Evolutionary conservation across 2,888 invertebrate genomes (phyloP).

Genomic region (Polyommatus iphigenia): DNA sequence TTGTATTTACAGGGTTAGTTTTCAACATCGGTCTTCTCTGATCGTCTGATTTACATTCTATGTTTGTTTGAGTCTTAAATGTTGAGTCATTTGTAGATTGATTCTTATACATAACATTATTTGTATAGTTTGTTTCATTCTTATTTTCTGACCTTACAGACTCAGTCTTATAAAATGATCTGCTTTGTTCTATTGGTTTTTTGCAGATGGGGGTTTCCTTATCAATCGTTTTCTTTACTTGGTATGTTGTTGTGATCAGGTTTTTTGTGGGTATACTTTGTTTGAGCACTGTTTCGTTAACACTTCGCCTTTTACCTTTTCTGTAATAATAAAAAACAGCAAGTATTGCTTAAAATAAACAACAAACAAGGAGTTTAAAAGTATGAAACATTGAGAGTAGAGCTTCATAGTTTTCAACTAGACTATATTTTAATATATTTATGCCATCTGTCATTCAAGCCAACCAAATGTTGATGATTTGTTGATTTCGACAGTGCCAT

Average conservation of each 20-base stretch:
- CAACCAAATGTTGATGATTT: too few relatives aligned
- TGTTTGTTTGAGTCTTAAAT: neutral
- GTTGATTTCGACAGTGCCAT: too few relatives aligned
- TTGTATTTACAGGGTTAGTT: neutral
- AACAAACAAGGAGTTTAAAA: too few relatives aligned
- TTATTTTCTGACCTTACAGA: neutral
- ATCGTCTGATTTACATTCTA: neutral
- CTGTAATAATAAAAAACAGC: conserved; percentile 46
- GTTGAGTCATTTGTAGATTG: neutral
- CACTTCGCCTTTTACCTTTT: conserved; percentile 66
- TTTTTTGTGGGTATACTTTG: conserved; percentile 34
- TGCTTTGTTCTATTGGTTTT: neutral
- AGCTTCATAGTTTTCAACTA: too few relatives aligned
- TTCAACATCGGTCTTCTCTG: neutral
- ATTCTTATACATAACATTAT: neutral
- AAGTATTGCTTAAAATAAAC: neutral
- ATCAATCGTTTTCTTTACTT: neutral
- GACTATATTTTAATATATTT: too few relatives aligned
- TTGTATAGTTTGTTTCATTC: neutral
- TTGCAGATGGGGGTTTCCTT: neutral
- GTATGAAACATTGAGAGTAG: too few relatives aligned
- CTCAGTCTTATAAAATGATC: neutral
- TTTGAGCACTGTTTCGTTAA: conserved; percentile 39
- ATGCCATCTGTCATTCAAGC: too few relatives aligned
- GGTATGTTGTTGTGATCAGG: conserved; percentile 46